Conservation (phyloP, 1,140 invertebrate genomes). For the Aradophagus sp. region DNA sequence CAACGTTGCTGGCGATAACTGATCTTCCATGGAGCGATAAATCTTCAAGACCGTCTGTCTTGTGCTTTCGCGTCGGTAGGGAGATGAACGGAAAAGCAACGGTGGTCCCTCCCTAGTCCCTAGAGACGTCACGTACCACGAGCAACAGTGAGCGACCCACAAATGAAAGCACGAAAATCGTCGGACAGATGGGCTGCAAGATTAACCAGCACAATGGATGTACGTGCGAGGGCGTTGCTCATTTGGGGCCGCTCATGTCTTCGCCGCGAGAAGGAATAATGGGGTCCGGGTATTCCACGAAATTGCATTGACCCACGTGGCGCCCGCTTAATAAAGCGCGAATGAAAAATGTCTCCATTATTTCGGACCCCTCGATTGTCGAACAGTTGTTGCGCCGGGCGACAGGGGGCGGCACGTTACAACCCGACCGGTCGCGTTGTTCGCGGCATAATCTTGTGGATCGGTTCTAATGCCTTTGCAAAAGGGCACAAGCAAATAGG, state of each 20-base stretch:
- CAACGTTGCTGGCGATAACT: slow-evolving; percentile 38
- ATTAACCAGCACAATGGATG: slow-evolving; percentile 63
- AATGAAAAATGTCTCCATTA: slow-evolving; percentile 59
- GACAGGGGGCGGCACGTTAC: too few relatives aligned
- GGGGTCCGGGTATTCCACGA: slow-evolving; percentile 64
- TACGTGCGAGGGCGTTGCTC: slow-evolving; percentile 67
- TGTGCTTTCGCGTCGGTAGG: too few relatives aligned
- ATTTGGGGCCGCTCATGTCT: slow-evolving; percentile 58
- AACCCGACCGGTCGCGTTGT: too few relatives aligned
- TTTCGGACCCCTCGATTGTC: slow-evolving; percentile 8
- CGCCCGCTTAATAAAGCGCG: slow-evolving; percentile 24
- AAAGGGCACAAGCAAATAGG: too few relatives aligned
- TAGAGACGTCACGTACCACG: slow-evolving; percentile 40
- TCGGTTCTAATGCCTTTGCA: too few relatives aligned
- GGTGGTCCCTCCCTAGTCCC: slow-evolving; percentile 60
- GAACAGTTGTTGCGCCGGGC: too few relatives aligned
- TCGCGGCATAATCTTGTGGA: too few relatives aligned
- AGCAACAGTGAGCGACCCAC: slow-evolving; percentile 7
- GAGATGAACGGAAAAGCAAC: slow-evolving; percentile 66
- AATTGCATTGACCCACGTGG: slow-evolving; percentile 49
- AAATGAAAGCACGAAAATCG: slow-evolving; percentile 47
- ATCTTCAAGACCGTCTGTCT: too few relatives aligned
- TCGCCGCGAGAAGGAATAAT: slow-evolving; percentile 34
- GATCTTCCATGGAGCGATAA: too few relatives aligned
- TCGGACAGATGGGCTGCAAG: slow-evolving; percentile 66